These are phyloP conservation scores for Phenganax stokvisi DNA, from an alignment of 92 coral and sea anemone species.

Conservation along the genomic window DNA sequence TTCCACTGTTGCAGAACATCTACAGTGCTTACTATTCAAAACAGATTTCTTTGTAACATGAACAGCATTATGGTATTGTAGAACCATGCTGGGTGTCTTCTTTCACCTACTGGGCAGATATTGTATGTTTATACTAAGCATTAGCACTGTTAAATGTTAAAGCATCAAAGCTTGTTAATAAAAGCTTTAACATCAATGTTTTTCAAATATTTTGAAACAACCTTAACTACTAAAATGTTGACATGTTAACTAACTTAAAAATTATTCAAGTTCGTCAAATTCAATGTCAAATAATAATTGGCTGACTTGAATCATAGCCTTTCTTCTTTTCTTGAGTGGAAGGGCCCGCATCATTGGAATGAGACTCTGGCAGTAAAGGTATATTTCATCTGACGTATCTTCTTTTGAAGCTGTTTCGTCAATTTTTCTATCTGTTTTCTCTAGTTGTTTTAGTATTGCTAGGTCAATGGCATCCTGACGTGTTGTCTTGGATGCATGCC, in stretches of 20 bases:
- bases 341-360: slow-evolving; percentile 39
- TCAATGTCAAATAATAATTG: slow-evolving; percentile 5
- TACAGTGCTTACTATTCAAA: no score
- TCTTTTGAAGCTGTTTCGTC: slow-evolving; percentile 25
- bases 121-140: no score
- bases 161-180: no score
- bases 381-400: slow-evolving; percentile 20
- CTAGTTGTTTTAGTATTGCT: slow-evolving; percentile 35
- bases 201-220: no score
- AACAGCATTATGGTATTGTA: no score
- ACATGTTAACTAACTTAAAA: background rate
- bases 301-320: slow-evolving; percentile 16
- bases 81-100: no score
- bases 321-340: slow-evolving; percentile 27
- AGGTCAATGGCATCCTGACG: slow-evolving; percentile 41
- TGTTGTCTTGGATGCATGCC: slow-evolving; percentile 16
- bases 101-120: no score
- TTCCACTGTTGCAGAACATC: no score
- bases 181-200: no score
- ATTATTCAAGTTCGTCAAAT: background rate
- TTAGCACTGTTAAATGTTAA: no score
- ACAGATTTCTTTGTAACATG: no score
- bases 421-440: slow-evolving; percentile 32
- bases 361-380: slow-evolving; percentile 36
- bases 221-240: no score